Percentiles rank a stretch among this genome's conserved stretches.
phyloP scores from a whole-genome alignment of 2,888 invertebrate species.

The Carcina quercana region DNA sequence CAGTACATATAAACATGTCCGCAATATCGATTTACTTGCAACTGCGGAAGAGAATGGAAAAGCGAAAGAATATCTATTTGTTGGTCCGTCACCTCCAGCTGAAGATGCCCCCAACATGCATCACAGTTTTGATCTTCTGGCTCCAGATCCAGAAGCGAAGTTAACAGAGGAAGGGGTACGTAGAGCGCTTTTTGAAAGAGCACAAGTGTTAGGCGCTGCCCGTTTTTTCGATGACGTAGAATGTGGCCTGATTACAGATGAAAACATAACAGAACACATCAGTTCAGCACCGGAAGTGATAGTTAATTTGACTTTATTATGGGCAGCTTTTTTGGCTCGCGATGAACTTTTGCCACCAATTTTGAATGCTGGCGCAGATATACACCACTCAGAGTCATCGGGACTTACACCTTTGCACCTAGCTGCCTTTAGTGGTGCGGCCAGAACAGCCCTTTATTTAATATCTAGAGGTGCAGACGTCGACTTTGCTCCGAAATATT shows the following conservation, averaged over 20 bases:
- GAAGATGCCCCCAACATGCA: slow-evolving; percentile 87
- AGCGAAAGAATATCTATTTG: slow-evolving; percentile 83
- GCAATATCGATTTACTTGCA: slow-evolving; percentile 72
- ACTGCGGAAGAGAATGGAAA: slow-evolving; percentile 70
- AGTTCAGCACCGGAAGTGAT: slow-evolving; percentile 78
- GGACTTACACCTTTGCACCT: slow-evolving; percentile 85
- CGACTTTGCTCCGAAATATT: slow-evolving; percentile 80
- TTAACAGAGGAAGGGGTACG: background rate
- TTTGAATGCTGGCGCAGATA: slow-evolving; percentile 78
- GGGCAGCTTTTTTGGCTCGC: slow-evolving; percentile 82
- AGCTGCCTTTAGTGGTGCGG: slow-evolving; percentile 84
- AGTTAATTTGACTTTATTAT: slow-evolving; percentile 81
- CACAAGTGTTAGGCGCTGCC: slow-evolving; percentile 78
- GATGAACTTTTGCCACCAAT: slow-evolving; percentile 82
- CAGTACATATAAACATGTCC: slow-evolving; percentile 41
- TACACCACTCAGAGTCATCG: slow-evolving; percentile 81
- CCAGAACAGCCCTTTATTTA: slow-evolving; percentile 79
- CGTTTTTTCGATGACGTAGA: slow-evolving; percentile 84
- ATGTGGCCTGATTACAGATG: slow-evolving; percentile 76
- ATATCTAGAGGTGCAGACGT: slow-evolving; percentile 81
- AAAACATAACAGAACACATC: slow-evolving; percentile 74
- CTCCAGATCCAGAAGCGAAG: slow-evolving; percentile 65
- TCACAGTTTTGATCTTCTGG: slow-evolving; percentile 82
- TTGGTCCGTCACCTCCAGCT: slow-evolving; percentile 85
- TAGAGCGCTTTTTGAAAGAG: slow-evolving; percentile 77